Evolutionary conservation across 2,888 invertebrate species (phyloP).

Genomic region (Caenorhabditis doughertyi): DNA sequence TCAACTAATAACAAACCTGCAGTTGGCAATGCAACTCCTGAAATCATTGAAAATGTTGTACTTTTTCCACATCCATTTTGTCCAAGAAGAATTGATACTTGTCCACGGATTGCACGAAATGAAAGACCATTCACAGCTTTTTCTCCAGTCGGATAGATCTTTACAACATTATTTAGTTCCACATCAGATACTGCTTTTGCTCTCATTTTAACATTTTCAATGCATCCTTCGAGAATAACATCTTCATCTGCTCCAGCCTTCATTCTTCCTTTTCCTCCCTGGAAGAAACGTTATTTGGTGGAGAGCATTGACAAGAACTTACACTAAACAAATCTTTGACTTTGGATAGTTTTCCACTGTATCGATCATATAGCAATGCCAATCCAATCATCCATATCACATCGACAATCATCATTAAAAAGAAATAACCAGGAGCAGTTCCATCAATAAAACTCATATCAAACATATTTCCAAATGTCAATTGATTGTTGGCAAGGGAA

Average conservation of each 20-base stretch:
- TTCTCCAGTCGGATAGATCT: slow-evolving; percentile 42
- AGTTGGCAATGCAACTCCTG: slow-evolving; percentile 56
- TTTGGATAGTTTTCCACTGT: slow-evolving; percentile 10
- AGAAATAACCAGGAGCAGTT: slow-evolving; percentile 23
- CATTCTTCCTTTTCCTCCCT: neutral
- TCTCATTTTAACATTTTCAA: slow-evolving; percentile 28
- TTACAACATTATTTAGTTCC: slow-evolving; percentile 32
- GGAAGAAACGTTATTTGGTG: neutral
- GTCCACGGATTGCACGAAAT: slow-evolving; percentile 43
- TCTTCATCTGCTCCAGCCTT: slow-evolving; percentile 19
- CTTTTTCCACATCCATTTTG: slow-evolving; percentile 79
- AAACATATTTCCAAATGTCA: neutral
- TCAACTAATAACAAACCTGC: neutral
- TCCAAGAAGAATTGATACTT: slow-evolving; percentile 77
- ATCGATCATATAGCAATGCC: slow-evolving; percentile 12
- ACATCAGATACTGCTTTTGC: slow-evolving; percentile 24
- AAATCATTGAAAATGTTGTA: slow-evolving; percentile 64
- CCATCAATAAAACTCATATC: slow-evolving; percentile 23
- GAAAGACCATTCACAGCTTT: slow-evolving; percentile 43
- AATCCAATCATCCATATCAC: slow-evolving; percentile 17
- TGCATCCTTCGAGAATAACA: slow-evolving; percentile 31
- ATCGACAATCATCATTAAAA: slow-evolving; percentile 34
- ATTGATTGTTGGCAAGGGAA: slow-evolving; percentile 22
- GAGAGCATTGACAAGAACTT: neutral
- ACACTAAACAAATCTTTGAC: slow-evolving; percentile 22